phyloP scores from a whole-genome alignment of 23 tunicate genomes.

The Clavelina lepadiformis region DNA sequence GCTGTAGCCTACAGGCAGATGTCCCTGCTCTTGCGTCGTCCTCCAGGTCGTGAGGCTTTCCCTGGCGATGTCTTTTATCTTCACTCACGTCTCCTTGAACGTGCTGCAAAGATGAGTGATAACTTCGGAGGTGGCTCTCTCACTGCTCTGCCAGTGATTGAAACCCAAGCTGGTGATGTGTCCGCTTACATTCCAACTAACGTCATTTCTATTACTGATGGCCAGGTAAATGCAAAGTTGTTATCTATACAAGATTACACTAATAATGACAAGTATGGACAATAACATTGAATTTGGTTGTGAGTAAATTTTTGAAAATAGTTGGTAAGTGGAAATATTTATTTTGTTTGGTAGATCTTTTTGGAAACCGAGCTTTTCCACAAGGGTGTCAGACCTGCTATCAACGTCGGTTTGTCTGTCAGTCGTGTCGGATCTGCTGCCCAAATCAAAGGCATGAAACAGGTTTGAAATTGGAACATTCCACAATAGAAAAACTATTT shows the following conservation, averaged over 20 bases:
- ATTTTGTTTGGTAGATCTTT: too few relatives aligned
- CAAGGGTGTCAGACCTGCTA: conserved; percentile 99
- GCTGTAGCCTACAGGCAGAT: conserved; percentile 99
- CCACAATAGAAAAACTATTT: too few relatives aligned
- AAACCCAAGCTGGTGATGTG: conserved; percentile 99
- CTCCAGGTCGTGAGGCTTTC: conserved; percentile 99
- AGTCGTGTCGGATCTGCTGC: conserved; percentile 99
- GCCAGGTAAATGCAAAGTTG: too few relatives aligned
- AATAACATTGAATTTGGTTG: too few relatives aligned
- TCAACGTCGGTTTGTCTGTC: conserved; percentile 99
- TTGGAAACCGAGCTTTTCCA: conserved; percentile 99
- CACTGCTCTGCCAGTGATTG: conserved; percentile 98
- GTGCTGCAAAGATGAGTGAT: conserved; percentile 99
- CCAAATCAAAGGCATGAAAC: conserved; percentile 99
- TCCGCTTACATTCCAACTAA: conserved; percentile 99
- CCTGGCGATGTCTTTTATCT: conserved; percentile 99
- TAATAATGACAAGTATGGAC: too few relatives aligned
- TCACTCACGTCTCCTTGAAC: conserved; percentile 96
- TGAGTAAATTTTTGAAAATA: too few relatives aligned
- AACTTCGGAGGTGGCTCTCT: conserved; percentile 94
- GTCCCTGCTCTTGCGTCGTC: conserved; percentile 99
- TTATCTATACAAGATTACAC: too few relatives aligned
- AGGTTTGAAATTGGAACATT: conserved; percentile 30
- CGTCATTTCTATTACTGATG: conserved; percentile 99
- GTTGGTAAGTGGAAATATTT: too few relatives aligned